A percentile compares a stretch with the other conserved stretches of the same genome.
Evolutionary conservation across 2,888 invertebrate species (phyloP).

Genomic region (Drosophila melanosoma): DNA sequence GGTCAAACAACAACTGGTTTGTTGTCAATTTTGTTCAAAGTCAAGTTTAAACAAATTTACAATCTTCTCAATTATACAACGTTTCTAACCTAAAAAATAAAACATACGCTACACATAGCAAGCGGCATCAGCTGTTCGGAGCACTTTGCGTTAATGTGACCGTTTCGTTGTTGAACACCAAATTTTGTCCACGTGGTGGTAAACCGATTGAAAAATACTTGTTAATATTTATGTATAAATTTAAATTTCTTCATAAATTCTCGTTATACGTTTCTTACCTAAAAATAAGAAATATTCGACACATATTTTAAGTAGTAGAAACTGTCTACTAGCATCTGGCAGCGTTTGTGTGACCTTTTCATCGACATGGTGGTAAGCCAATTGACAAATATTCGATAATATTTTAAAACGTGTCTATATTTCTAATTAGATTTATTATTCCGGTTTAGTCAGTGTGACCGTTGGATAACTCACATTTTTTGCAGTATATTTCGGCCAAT

Average conservation of each 20-base stretch:
- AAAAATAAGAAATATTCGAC: slow-evolving; percentile 10
- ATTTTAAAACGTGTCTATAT: neutral
- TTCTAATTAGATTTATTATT: neutral
- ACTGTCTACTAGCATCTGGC: slow-evolving; percentile 29
- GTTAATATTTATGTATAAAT: no score
- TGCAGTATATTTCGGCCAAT: neutral
- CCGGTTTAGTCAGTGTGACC: no score
- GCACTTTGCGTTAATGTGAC: slow-evolving; percentile 21
- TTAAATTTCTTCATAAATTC: no score
- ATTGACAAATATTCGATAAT: neutral
- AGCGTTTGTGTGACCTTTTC: slow-evolving; percentile 13
- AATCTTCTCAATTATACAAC: slow-evolving; percentile 79
- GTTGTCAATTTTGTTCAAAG: slow-evolving; percentile 1
- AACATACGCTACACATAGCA: slow-evolving; percentile 17
- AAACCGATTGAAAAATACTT: slow-evolving; percentile 2
- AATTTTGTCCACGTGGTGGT: neutral
- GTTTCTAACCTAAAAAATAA: slow-evolving; percentile 70
- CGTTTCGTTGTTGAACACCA: neutral
- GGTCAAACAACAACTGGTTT: slow-evolving; percentile 6
- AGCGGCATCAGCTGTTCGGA: slow-evolving; percentile 47
- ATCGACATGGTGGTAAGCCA: neutral
- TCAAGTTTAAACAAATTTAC: slow-evolving; percentile 21
- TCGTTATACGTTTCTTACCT: slow-evolving; percentile 68
- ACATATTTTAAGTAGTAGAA: slow-evolving; percentile 25
- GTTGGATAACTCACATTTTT: no score